Conservation (phyloP, 2,113 vertebrate species). For the Elanoides forficatus region DNA sequence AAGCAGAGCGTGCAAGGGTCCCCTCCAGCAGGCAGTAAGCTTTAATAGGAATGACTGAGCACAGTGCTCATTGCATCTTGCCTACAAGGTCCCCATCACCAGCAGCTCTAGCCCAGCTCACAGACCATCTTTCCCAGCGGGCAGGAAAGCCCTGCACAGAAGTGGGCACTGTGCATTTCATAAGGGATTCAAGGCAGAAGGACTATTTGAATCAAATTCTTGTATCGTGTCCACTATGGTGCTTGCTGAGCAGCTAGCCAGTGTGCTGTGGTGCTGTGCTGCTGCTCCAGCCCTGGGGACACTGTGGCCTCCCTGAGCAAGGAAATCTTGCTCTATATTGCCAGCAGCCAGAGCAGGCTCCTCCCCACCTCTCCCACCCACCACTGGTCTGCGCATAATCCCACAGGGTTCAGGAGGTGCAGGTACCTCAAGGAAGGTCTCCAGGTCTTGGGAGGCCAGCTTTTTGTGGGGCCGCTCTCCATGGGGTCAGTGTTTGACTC, state of each 20-base stretch:
- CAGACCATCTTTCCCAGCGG: neutral
- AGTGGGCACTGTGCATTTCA: neutral
- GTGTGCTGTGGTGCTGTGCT: neutral
- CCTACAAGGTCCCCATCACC: neutral
- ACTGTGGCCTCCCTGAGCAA: neutral
- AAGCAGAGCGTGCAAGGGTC: neutral
- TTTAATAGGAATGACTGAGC: neutral
- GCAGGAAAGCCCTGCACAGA: neutral
- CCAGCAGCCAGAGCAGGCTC: neutral
- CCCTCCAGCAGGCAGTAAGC: neutral
- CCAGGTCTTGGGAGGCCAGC: slow-evolving; percentile 14
- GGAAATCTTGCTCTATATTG: neutral
- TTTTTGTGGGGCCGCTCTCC: neutral
- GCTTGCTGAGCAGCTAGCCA: neutral
- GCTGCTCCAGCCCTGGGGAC: neutral
- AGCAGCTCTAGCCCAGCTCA: neutral
- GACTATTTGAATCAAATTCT: neutral
- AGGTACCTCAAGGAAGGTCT: neutral
- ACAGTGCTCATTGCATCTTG: neutral
- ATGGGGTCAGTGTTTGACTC: slow-evolving; percentile 24
- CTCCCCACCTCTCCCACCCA: neutral
- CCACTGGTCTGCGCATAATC: neutral
- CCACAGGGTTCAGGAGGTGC: neutral
- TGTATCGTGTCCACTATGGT: neutral
- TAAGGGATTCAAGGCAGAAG: neutral